Evolutionary conservation across 2,888 invertebrate genomes (phyloP).

Genomic region (Lasiommata megera): DNA sequence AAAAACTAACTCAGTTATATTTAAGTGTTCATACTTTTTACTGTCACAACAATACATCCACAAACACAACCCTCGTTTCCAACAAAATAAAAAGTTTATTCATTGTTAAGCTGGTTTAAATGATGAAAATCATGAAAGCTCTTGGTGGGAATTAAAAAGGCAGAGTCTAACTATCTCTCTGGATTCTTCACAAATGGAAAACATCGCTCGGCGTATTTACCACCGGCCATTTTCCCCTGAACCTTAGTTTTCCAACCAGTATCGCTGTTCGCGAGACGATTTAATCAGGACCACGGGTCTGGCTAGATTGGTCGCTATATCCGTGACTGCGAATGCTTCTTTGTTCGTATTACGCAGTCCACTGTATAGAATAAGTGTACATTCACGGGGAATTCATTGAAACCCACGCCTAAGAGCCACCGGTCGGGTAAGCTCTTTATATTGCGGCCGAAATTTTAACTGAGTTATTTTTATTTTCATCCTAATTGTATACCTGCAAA

Average conservation of each 20-base stretch:
- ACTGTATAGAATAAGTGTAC: slow-evolving; percentile 31
- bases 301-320: slow-evolving; percentile 18
- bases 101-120: slow-evolving; percentile 11
- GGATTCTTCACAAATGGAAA: slow-evolving; percentile 24
- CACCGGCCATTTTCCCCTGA: slow-evolving; percentile 18
- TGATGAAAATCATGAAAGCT: slow-evolving; percentile 41
- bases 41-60: neutral
- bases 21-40: neutral
- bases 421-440: slow-evolving; percentile 1
- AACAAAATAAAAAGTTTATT: slow-evolving; percentile 4
- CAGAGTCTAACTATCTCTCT: slow-evolving; percentile 25
- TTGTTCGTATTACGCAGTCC: slow-evolving; percentile 29
- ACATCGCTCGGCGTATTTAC: slow-evolving; percentile 21
- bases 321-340: slow-evolving; percentile 27
- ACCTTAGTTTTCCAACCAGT: slow-evolving; percentile 15
- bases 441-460: neutral
- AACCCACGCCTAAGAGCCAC: slow-evolving; percentile 28
- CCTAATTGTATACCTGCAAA: neutral
- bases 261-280: slow-evolving; percentile 16
- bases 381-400: slow-evolving; percentile 26
- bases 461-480: neutral
- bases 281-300: slow-evolving; percentile 27
- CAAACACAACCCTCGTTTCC: neutral
- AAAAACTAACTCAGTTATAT: neutral
- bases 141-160: slow-evolving; percentile 40